phyloP scores from a whole-genome alignment of 2,113 vertebrate species.

The Dromaius novaehollandiae region DNA sequence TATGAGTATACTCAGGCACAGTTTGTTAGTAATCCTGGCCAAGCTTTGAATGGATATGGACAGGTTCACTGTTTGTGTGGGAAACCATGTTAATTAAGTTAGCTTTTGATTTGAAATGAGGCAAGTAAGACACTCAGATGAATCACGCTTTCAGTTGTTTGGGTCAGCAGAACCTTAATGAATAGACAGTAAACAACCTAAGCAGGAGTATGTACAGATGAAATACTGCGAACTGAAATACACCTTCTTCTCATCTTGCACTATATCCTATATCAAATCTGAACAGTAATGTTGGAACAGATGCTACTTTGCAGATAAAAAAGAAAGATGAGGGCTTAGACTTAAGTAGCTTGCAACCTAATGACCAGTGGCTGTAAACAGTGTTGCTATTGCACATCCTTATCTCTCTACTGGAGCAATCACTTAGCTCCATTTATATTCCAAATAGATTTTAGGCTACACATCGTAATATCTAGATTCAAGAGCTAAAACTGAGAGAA shows the following conservation, averaged over 20 bases:
- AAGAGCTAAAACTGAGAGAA: not conserved
- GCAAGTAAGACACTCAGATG: not conserved
- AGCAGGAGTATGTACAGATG: not conserved
- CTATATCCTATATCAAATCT: not conserved
- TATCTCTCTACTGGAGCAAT: not conserved
- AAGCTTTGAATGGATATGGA: not conserved
- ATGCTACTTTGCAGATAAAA: not conserved
- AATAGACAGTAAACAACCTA: not conserved
- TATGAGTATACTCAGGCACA: not conserved
- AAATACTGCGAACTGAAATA: not conserved
- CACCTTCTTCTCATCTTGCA: not conserved
- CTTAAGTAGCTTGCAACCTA: not conserved
- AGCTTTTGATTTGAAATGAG: not conserved
- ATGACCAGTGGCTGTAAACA: not conserved
- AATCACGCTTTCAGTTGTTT: not conserved
- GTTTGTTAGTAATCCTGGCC: not conserved
- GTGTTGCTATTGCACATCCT: not conserved
- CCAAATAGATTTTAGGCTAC: not conserved
- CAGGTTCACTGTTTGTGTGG: not conserved
- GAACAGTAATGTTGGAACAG: not conserved
- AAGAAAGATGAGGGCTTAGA: not conserved
- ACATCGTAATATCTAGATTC: rapidly evolving
- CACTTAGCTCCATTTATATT: not conserved
- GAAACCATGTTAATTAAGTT: not conserved
- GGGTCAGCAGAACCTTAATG: not conserved